Conservation (phyloP, 2,113 vertebrate species). For the Percopsis transmontana region DNA sequence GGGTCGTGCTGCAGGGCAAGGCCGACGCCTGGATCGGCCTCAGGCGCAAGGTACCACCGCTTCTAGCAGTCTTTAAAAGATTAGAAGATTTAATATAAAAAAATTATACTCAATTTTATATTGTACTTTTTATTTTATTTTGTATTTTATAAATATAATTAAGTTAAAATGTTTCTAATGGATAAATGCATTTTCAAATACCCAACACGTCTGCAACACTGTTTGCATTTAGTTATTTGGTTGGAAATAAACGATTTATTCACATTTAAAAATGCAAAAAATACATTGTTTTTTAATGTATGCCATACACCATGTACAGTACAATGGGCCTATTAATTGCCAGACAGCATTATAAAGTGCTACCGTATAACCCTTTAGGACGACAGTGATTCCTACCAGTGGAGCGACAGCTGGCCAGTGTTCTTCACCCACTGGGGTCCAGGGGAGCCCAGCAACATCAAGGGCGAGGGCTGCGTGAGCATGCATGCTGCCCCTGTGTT, state of each 20-base stretch:
- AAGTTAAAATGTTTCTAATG: too few species aligned
- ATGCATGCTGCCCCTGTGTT: constrained; percentile 56
- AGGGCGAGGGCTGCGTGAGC: constrained; percentile 76
- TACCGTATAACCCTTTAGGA: constrained; percentile 41
- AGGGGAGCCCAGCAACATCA: constrained; percentile 72
- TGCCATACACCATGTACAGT: not conserved
- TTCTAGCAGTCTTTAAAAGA: not conserved
- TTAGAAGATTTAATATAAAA: not conserved
- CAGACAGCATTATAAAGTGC: too few species aligned
- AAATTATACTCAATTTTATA: too few species aligned
- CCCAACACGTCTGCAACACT: too few species aligned
- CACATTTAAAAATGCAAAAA: not conserved
- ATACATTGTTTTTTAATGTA: not conserved
- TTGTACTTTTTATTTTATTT: too few species aligned
- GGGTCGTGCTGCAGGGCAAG: constrained; percentile 65
- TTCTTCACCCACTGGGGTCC: constrained; percentile 81
- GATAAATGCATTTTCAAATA: too few species aligned
- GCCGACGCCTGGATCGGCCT: constrained; percentile 79
- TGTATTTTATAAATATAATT: too few species aligned
- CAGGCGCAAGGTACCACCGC: constrained; percentile 57
- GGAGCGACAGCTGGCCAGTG: constrained; percentile 78
- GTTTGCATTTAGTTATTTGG: too few species aligned
- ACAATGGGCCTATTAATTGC: too few species aligned
- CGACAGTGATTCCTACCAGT: constrained; percentile 55
- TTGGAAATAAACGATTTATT: too few species aligned